Evolutionary conservation across 2,888 invertebrate genomes (phyloP).

Genomic region (Stenodera caucasica): DNA sequence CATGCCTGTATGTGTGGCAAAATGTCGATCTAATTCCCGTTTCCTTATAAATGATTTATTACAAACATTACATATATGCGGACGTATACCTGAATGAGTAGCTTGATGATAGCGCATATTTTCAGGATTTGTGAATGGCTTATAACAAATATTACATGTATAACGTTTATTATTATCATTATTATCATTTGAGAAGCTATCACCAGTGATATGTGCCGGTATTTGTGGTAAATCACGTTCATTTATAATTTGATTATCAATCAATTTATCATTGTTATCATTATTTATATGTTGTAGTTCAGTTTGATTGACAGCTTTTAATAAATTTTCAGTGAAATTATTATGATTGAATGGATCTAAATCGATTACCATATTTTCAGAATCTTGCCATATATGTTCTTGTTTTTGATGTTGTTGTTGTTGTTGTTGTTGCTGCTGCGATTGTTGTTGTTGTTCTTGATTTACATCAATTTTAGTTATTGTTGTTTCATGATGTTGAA

Average conservation of each 20-base stretch:
- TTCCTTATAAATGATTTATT: slow-evolving; percentile 69
- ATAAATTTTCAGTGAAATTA: slow-evolving; percentile 36
- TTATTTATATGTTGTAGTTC: slow-evolving; percentile 28
- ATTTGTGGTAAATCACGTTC: slow-evolving; percentile 39
- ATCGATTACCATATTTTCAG: slow-evolving; percentile 63
- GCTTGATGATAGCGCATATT: slow-evolving; percentile 42
- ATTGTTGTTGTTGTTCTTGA: background rate
- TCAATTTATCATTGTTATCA: slow-evolving; percentile 19
- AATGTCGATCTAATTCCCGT: slow-evolving; percentile 70
- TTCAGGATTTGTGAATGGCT: slow-evolving; percentile 45
- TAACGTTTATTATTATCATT: slow-evolving; percentile 24
- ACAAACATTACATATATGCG: slow-evolving; percentile 67
- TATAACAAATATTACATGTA: slow-evolving; percentile 44
- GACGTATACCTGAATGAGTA: slow-evolving; percentile 50
- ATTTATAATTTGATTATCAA: slow-evolving; percentile 4
- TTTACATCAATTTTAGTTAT: slow-evolving; percentile 8
- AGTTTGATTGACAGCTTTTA: slow-evolving; percentile 30
- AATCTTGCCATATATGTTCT: slow-evolving; percentile 39
- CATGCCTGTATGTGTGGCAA: slow-evolving; percentile 67
- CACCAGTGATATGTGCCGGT: slow-evolving; percentile 48
- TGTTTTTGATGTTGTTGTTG: slow-evolving; percentile 40
- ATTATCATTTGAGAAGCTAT: slow-evolving; percentile 38
- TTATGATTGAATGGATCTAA: slow-evolving; percentile 63
- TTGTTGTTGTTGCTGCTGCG: background rate
- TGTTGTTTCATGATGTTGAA: slow-evolving; percentile 10